Evolutionary conservation across 2,888 invertebrate genomes (phyloP).

Genomic region (Caenorhabditis becei): DNA sequence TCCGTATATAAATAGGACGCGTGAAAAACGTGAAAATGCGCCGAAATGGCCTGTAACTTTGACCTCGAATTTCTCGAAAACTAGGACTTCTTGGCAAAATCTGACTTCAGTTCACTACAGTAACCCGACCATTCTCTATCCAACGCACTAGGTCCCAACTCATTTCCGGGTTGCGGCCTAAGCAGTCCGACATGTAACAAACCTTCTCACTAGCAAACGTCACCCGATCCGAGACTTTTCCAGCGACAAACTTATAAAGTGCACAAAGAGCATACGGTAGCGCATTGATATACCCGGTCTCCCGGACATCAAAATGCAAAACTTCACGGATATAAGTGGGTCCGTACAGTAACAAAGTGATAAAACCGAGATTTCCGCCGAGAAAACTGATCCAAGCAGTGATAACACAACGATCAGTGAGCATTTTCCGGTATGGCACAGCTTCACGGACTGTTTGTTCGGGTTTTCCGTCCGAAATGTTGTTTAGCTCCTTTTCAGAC

Average conservation of each 20-base stretch:
- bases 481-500: slow-evolving; percentile 41
- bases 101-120: too few species aligned
- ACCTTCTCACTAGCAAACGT: slow-evolving; percentile 57
- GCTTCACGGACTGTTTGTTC: slow-evolving; percentile 25
- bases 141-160: too few species aligned
- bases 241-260: slow-evolving; percentile 58
- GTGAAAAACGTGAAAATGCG: too few species aligned
- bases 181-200: too few species aligned
- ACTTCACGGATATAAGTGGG: slow-evolving; percentile 69
- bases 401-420: slow-evolving; percentile 39
- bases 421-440: slow-evolving; percentile 62
- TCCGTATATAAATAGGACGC: too few species aligned
- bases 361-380: slow-evolving; percentile 71
- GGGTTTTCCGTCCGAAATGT: slow-evolving; percentile 29
- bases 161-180: too few species aligned
- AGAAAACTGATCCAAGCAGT: slow-evolving; percentile 50
- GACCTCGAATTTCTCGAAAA: too few species aligned
- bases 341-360: slow-evolving; percentile 67
- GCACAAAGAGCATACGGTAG: slow-evolving; percentile 65
- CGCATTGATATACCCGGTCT: slow-evolving; percentile 64
- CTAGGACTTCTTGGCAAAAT: too few species aligned
- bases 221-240: slow-evolving; percentile 62
- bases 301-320: slow-evolving; percentile 57
- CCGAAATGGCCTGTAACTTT: too few species aligned
- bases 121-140: too few species aligned